These are phyloP conservation scores for Lysiphlebus fabarum DNA, from an alignment of 1,140 invertebrate species.

Conservation along the genomic window DNA sequence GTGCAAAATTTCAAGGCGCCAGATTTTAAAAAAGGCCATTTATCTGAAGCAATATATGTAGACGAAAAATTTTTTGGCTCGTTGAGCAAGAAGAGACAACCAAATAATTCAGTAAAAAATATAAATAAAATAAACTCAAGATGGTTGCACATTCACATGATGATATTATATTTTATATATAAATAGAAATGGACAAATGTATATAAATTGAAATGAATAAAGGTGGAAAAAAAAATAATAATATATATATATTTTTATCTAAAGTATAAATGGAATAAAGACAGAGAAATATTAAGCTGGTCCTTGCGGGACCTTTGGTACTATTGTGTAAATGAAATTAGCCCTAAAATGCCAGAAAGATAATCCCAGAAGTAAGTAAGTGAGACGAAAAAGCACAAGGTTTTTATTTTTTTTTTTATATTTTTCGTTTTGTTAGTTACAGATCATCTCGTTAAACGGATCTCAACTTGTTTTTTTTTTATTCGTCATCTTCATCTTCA, in stretches of 20 bases:
- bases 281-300: conserved; percentile 27
- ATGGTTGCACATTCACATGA: background rate
- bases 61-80: conserved; percentile 16
- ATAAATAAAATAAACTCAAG: no score
- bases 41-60: background rate
- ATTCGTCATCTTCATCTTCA: conserved; percentile 16
- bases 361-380: conserved; percentile 28
- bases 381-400: conserved; percentile 6
- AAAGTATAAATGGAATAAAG: background rate
- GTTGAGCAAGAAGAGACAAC: conserved; percentile 18
- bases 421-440: conserved; percentile 14
- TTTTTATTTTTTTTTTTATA: conserved; percentile 12
- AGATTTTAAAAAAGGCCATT: conserved; percentile 12
- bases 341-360: conserved; percentile 43
- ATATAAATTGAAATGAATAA: conserved; percentile 29
- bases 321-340: conserved; percentile 44
- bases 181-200: conserved; percentile 34
- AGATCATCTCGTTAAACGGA: conserved; percentile 46
- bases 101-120: conserved; percentile 13
- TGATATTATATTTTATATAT: conserved; percentile 16
- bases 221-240: conserved; percentile 26
- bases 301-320: conserved; percentile 16
- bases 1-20: conserved; percentile 1
- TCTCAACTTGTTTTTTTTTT: conserved; percentile 25
- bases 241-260: conserved; percentile 10